Evolutionary conservation across 2,797 vertebrate genomes (phyloP), one percentile per base, ranked within the genome.

Genomic region (Syngnathus acus): DNA sequence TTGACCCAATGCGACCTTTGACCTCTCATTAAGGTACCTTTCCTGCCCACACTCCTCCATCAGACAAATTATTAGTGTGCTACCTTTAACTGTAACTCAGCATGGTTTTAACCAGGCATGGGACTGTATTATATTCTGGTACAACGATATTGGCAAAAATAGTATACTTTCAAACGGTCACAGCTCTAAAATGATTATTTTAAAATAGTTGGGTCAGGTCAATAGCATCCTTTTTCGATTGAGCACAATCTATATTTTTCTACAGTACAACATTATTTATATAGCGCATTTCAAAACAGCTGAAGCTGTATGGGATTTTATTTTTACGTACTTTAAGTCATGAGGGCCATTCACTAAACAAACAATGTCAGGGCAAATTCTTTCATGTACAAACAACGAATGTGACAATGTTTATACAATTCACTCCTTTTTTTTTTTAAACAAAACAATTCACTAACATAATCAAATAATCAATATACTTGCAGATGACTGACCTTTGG

Each of bases 1-100:
- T 83, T 89, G 85, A 88, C 85, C 86, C 79, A 81, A 68, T 76
- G 74, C 76, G 82, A 82, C 80, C 80, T 86, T 71, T 89, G 82
- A 89, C 83, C 84, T 78, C 75, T 82, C 71, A 77, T 86, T 89
- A 88, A 83, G 84, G 50, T 70, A 72, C 71, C 72, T 81, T 78
- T 70, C 43, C 68, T 72, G 48, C 64, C 51, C 32, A 3, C 64
- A 65, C 65, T 70, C 53, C 65, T 65, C 39, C 76, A 65, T 13
- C 39, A 71, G 60, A 76, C 62, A 75, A 68, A 78, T 79, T 58
- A 78, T 13, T 58, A 64, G 58, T 66, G 66, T 48, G 47, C 65
- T 68, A 60, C 55, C 40, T 79, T 74, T 74, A 72, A 78, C 68
- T 70, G 57, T 73, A 79, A 71, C 57, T 54, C 2, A 39, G 10